These are phyloP conservation scores for Phyllopteryx taeniolatus DNA, from an alignment of 2,113 vertebrate genomes.

Conservation along the genomic window DNA sequence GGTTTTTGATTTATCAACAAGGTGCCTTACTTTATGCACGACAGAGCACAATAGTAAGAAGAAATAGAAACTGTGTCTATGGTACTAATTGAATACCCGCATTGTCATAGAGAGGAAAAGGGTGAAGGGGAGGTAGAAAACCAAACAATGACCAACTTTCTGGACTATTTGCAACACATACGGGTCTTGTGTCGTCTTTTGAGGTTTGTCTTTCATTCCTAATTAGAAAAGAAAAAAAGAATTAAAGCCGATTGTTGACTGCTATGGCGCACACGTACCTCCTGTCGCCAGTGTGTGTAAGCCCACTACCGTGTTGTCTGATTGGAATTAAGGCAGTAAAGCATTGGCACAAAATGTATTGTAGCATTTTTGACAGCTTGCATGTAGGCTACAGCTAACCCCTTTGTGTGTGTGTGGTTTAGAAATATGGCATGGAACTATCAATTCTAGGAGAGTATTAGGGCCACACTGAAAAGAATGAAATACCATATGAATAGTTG, in stretches of 20 bases:
- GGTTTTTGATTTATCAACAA: constrained; percentile 79
- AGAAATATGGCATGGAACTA: background rate
- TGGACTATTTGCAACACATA: constrained; percentile 46
- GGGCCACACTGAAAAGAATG: background rate
- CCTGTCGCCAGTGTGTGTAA: constrained; percentile 65
- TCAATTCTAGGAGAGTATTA: background rate
- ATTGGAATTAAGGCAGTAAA: constrained; percentile 89
- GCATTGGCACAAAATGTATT: constrained; percentile 85
- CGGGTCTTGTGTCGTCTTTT: constrained; percentile 47
- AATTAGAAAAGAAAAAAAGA: background rate
- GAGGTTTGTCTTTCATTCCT: constrained; percentile 53
- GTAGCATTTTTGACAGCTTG: constrained; percentile 62
- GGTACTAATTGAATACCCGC: constrained; percentile 86
- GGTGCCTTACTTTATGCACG: constrained; percentile 84
- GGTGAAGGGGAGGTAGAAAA: constrained; percentile 70
- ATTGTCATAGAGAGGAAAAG: constrained; percentile 75
- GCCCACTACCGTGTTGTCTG: constrained; percentile 75
- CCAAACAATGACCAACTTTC: constrained; percentile 67
- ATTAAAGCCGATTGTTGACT: constrained; percentile 72
- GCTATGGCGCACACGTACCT: constrained; percentile 73
- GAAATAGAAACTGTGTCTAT: constrained; percentile 82
- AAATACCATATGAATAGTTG: background rate
- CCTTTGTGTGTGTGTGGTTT: constrained; percentile 19
- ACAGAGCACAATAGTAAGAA: constrained; percentile 83
- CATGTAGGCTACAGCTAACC: constrained; percentile 56